phyloP scores from a whole-genome alignment of 1,140 invertebrate species.

The Chrysopa pallens region DNA sequence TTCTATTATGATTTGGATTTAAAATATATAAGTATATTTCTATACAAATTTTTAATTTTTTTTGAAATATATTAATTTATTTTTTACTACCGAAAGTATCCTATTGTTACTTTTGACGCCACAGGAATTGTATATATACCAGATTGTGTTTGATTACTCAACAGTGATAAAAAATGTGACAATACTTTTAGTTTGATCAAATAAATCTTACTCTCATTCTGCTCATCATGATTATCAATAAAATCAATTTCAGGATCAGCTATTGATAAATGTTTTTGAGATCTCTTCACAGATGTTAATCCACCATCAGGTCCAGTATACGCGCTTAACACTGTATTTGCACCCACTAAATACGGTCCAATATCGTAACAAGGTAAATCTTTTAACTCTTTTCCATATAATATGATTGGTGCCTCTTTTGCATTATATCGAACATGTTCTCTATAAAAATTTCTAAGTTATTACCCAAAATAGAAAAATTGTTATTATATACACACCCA shows the following conservation, averaged over 20 bases:
- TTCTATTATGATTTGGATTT: no score
- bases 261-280: slow-evolving; percentile 41
- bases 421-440: slow-evolving; percentile 19
- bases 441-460: slow-evolving; percentile 1
- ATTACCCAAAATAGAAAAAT: background rate
- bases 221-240: slow-evolving; percentile 47
- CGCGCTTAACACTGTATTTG: slow-evolving; percentile 37
- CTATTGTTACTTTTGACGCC: no score
- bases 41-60: no score
- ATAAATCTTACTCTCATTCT: slow-evolving; percentile 10
- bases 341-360: slow-evolving; percentile 28
- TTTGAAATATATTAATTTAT: no score
- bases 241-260: slow-evolving; percentile 55
- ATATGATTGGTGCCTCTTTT: slow-evolving; percentile 35
- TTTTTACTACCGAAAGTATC: no score
- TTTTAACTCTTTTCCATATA: slow-evolving; percentile 43
- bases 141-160: no score
- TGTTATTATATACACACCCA: slow-evolving; percentile 32
- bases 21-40: no score
- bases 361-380: slow-evolving; percentile 39
- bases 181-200: background rate
- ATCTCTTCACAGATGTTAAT: slow-evolving; percentile 48
- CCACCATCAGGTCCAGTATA: slow-evolving; percentile 62
- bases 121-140: no score
- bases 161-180: no score